phyloP scores from a whole-genome alignment of 2,113 vertebrate species.

The Trichomycterus rosablanca region DNA sequence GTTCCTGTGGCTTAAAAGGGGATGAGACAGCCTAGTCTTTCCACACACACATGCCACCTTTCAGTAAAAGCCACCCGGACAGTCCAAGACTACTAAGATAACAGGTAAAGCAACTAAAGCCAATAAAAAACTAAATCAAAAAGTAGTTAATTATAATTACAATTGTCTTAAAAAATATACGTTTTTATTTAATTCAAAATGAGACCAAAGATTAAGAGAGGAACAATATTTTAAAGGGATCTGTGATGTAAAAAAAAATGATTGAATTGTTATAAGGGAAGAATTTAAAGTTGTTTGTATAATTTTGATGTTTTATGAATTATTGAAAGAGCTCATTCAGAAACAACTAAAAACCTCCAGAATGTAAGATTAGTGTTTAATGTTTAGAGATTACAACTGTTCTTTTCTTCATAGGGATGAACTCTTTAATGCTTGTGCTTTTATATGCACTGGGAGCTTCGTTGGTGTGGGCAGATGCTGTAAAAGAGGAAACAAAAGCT shows the following conservation, averaged over 20 bases:
- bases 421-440: slow-evolving; percentile 54
- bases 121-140: neutral
- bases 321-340: no score
- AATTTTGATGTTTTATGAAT: no score
- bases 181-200: no score
- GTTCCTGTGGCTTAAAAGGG: slow-evolving; percentile 41
- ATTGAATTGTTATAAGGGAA: no score
- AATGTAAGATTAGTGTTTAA: no score
- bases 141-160: neutral
- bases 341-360: no score
- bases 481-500: slow-evolving; percentile 49
- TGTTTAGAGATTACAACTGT: neutral
- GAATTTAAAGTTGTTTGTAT: no score
- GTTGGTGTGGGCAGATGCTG: slow-evolving; percentile 54
- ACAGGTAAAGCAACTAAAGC: slow-evolving; percentile 35
- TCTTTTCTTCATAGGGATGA: slow-evolving; percentile 57
- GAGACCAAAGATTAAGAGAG: no score
- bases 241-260: no score
- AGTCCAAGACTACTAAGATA: slow-evolving; percentile 42
- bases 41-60: slow-evolving; percentile 54
- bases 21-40: slow-evolving; percentile 51
- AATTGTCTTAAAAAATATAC: no score
- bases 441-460: slow-evolving; percentile 62
- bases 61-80: slow-evolving; percentile 46
- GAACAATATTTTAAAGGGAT: no score